Percentiles rank a stretch among this genome's conserved stretches.
Evolutionary conservation across 2,888 invertebrate species (phyloP).

Genomic region (Trissolcus brochymenae): DNA sequence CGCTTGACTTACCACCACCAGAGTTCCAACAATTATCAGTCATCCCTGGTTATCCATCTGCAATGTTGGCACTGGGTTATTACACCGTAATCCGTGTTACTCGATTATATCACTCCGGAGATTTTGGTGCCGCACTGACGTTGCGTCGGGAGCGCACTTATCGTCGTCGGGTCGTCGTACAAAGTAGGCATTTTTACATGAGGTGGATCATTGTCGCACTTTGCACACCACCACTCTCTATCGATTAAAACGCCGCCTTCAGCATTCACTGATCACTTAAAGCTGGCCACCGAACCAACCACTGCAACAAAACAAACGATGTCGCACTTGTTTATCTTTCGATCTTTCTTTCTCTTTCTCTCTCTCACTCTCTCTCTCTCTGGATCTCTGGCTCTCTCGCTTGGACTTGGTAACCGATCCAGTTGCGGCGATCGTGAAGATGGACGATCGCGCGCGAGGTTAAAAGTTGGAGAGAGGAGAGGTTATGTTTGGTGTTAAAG

Average conservation of each 20-base stretch:
- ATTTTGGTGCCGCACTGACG: slow-evolving; percentile 46
- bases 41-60: slow-evolving; percentile 81
- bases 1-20: slow-evolving; percentile 82
- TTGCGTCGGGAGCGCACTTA: slow-evolving; percentile 49
- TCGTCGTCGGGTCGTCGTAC: slow-evolving; percentile 51
- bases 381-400: neutral
- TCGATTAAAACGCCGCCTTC: slow-evolving; percentile 48
- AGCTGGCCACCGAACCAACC: slow-evolving; percentile 38
- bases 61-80: slow-evolving; percentile 70
- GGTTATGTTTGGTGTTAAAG: slow-evolving; percentile 51
- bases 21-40: slow-evolving; percentile 89
- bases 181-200: slow-evolving; percentile 55
- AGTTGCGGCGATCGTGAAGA: slow-evolving; percentile 18
- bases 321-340: slow-evolving; percentile 32
- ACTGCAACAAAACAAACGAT: slow-evolving; percentile 52
- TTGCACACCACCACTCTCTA: slow-evolving; percentile 52
- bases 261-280: slow-evolving; percentile 52
- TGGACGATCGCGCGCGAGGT: slow-evolving; percentile 40
- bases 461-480: slow-evolving; percentile 40
- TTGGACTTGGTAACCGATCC: slow-evolving; percentile 4
- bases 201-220: slow-evolving; percentile 53
- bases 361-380: slow-evolving; percentile 11
- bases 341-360: slow-evolving; percentile 3
- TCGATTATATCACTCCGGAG: slow-evolving; percentile 50
- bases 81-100: slow-evolving; percentile 59